These are phyloP conservation scores for Nymphalis urticae DNA, from an alignment of 2,888 invertebrate species.

Conservation along the genomic window DNA sequence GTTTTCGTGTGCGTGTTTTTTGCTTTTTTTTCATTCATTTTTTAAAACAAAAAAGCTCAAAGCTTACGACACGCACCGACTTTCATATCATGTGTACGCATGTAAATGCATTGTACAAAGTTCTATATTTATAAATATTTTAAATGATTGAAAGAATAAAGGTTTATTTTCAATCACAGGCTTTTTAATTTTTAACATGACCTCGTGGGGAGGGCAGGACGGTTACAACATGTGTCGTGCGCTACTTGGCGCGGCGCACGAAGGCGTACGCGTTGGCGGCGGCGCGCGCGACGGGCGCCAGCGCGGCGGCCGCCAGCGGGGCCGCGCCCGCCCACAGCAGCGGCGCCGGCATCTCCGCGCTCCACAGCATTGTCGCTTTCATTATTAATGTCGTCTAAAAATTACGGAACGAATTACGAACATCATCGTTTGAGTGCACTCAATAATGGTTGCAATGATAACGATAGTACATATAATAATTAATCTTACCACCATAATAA, in stretches of 20 bases:
- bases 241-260: conserved; percentile 38
- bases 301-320: conserved; percentile 49
- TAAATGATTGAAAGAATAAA: conserved; percentile 80
- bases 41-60: conserved; percentile 33
- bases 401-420: not conserved
- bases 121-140: conserved; percentile 79
- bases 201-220: not conserved
- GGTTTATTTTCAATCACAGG: conserved; percentile 69
- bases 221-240: not conserved
- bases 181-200: conserved; percentile 32
- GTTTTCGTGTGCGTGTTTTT: conserved; percentile 25
- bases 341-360: conserved; percentile 52
- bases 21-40: conserved; percentile 16
- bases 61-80: conserved; percentile 32
- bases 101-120: conserved; percentile 77
- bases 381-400: conserved; percentile 51
- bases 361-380: conserved; percentile 46
- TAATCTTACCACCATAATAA: conserved; percentile 55
- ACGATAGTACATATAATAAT: not conserved
- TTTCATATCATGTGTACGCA: conserved; percentile 56
- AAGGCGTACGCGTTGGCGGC: conserved; percentile 52
- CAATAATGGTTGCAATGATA: conserved; percentile 21
- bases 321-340: conserved; percentile 48
- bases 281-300: conserved; percentile 61
- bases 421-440: no score